Evolutionary conservation across 1,140 invertebrate species (phyloP).

Genomic region (Dendroctonus valens): DNA sequence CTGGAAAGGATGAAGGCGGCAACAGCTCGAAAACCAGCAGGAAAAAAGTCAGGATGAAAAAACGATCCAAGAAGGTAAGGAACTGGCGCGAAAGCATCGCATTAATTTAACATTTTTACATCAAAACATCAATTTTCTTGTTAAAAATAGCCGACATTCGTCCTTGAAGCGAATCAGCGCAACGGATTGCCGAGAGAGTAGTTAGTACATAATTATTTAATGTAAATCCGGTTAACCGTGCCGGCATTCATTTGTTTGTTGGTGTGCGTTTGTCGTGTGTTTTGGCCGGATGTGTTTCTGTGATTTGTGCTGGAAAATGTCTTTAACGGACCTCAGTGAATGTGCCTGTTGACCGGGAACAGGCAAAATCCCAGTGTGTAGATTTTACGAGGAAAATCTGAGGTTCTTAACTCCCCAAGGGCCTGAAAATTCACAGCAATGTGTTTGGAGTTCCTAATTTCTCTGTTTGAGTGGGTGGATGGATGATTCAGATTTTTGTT

Average conservation of each 20-base stretch:
- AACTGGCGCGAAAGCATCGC: background rate
- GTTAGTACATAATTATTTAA: slow-evolving; percentile 30
- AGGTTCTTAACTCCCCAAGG: no score
- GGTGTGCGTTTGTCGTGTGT: slow-evolving; percentile 20
- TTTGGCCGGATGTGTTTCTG: slow-evolving; percentile 2
- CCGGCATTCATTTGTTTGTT: slow-evolving; percentile 28
- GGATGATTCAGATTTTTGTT: no score
- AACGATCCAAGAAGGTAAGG: slow-evolving; percentile 34
- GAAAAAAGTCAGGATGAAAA: slow-evolving; percentile 17
- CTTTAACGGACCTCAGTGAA: no score
- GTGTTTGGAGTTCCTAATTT: no score
- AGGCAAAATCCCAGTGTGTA: no score
- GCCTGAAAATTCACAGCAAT: no score
- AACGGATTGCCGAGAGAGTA: slow-evolving; percentile 25
- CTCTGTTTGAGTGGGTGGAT: no score
- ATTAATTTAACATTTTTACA: slow-evolving; percentile 2
- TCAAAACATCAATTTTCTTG: slow-evolving; percentile 13
- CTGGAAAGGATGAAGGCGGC: slow-evolving; percentile 7
- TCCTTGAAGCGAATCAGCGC: slow-evolving; percentile 22
- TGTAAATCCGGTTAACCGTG: slow-evolving; percentile 29
- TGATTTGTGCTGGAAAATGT: no score
- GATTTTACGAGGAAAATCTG: no score
- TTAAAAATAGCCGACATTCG: slow-evolving; percentile 19
- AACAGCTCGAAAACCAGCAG: slow-evolving; percentile 20
- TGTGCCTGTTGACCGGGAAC: no score